Evolutionary conservation across 1,140 invertebrate species (phyloP).

Genomic region (Ephestia elutella): DNA sequence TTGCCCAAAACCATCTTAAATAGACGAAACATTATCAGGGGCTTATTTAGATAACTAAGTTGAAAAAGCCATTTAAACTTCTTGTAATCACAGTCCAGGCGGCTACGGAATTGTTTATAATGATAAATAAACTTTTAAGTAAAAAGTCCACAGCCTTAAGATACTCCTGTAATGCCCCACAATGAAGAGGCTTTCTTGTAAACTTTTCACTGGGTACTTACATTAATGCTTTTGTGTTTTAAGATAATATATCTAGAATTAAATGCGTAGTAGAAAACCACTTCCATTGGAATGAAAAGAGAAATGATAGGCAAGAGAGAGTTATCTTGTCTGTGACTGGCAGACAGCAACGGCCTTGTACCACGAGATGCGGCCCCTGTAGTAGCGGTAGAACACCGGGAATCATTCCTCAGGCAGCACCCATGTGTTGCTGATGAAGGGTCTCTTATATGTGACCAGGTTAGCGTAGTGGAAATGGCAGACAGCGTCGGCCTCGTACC

Average conservation of each 20-base stretch:
- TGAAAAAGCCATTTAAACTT: constrained; percentile 16
- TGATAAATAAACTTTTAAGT: constrained; percentile 14
- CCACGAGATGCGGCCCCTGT: constrained; percentile 85
- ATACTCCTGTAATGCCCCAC: not conserved
- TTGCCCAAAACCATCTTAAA: constrained; percentile 5
- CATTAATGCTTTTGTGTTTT: not conserved
- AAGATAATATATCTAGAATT: not conserved
- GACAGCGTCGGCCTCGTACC: constrained; percentile 85
- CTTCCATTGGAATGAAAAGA: too few relatives aligned
- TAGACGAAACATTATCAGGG: constrained; percentile 11
- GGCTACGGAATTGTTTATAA: constrained; percentile 12
- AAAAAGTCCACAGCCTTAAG: constrained; percentile 6
- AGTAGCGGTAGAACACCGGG: constrained; percentile 85
- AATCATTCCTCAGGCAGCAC: constrained; percentile 81
- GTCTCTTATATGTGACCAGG: constrained; percentile 61
- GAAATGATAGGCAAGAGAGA: too few relatives aligned
- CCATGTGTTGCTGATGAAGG: constrained; percentile 81
- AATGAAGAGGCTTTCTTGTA: not conserved
- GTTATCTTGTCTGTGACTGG: constrained; percentile 78
- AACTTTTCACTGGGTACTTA: not conserved
- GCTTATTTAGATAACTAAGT: constrained; percentile 14
- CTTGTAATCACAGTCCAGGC: constrained; percentile 9
- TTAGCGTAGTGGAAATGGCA: constrained; percentile 86
- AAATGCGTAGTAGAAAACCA: too few relatives aligned
- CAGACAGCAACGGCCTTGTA: constrained; percentile 85